These are phyloP conservation scores for Diaprepes abbreviatus DNA, from an alignment of 2,888 invertebrate species.

Conservation along the genomic window DNA sequence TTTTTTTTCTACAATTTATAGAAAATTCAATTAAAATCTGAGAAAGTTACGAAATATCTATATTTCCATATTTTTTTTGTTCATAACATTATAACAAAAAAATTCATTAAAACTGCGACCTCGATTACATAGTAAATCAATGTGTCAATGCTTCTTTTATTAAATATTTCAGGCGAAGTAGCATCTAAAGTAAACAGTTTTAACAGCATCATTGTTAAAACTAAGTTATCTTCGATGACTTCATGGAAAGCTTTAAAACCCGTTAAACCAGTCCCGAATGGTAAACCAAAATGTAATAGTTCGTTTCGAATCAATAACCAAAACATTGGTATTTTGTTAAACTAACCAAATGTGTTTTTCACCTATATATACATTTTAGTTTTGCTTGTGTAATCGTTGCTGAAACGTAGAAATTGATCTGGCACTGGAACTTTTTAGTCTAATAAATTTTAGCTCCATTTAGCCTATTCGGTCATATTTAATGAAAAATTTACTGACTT, in stretches of 20 bases:
- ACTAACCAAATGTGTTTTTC: neutral
- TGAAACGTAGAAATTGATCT: no score
- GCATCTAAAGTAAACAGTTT: constrained; percentile 76
- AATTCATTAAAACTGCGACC: no score
- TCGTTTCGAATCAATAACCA: constrained; percentile 22
- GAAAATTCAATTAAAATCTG: no score
- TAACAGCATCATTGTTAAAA: constrained; percentile 73
- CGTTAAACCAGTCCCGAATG: constrained; percentile 67
- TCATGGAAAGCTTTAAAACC: constrained; percentile 65
- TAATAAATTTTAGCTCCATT: no score
- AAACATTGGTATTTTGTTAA: constrained; percentile 7
- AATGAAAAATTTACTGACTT: no score
- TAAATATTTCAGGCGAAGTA: constrained; percentile 69
- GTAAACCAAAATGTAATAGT: constrained; percentile 27
- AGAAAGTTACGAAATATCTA: no score
- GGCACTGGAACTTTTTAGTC: no score
- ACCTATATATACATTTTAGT: neutral
- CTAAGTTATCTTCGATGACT: constrained; percentile 50
- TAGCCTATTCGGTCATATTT: no score
- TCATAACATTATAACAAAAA: no score
- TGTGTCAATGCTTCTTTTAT: constrained; percentile 8
- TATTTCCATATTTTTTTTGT: no score
- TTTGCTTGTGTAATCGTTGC: constrained; percentile 1
- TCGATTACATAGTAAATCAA: no score
- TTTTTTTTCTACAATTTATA: no score